Conservation (phyloP, 2,888 invertebrate genomes). For the Dicranocentrus wangi region DNA sequence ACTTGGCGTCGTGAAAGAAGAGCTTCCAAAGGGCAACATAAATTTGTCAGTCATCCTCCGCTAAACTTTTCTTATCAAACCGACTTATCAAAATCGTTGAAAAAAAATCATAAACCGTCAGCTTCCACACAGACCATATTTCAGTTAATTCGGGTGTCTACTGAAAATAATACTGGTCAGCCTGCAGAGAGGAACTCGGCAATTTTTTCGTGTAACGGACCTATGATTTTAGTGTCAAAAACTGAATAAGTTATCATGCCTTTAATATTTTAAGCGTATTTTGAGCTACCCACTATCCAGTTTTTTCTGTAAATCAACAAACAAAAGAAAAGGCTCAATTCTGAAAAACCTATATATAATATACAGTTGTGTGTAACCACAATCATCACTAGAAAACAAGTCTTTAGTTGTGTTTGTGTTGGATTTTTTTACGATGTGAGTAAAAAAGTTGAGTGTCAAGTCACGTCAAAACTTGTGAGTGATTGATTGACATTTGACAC, state of each 20-base stretch:
- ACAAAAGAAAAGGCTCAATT: slow-evolving; percentile 18
- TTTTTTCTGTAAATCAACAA: slow-evolving; percentile 30
- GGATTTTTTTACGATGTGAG: slow-evolving; percentile 50
- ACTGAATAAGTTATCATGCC: slow-evolving; percentile 50
- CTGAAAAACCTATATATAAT: too few species aligned
- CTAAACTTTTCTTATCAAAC: too few species aligned
- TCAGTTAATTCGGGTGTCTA: too few species aligned
- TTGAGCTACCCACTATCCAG: slow-evolving; percentile 16
- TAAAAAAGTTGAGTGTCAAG: slow-evolving; percentile 59
- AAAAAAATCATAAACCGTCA: too few species aligned
- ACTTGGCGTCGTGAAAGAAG: slow-evolving; percentile 7
- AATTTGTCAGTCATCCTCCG: too few species aligned
- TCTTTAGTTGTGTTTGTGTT: slow-evolving; percentile 40
- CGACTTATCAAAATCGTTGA: too few species aligned
- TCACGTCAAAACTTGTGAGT: slow-evolving; percentile 61
- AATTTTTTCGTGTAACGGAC: slow-evolving; percentile 27
- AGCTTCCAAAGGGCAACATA: too few species aligned
- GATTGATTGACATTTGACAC: slow-evolving; percentile 70
- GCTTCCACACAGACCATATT: too few species aligned
- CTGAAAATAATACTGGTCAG: too few species aligned
- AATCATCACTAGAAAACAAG: slow-evolving; percentile 39
- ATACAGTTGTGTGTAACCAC: not conserved
- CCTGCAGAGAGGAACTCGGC: slow-evolving; percentile 41
- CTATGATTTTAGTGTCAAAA: slow-evolving; percentile 36
- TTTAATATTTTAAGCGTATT: slow-evolving; percentile 29